These are phyloP conservation scores for Lontra canadensis DNA, from an alignment of 2,113 vertebrate species.

Conservation along the genomic window DNA sequence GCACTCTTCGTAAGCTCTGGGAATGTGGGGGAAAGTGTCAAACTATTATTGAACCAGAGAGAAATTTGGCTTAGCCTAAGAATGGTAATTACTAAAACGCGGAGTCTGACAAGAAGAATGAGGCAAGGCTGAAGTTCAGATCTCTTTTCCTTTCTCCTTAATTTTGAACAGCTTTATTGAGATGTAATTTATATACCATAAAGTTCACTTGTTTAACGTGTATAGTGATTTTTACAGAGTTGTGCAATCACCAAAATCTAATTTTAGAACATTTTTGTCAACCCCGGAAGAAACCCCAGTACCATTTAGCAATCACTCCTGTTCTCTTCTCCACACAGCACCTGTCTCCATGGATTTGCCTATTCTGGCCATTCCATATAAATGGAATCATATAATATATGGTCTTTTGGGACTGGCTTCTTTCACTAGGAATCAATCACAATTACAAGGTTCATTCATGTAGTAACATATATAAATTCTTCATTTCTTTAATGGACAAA, in stretches of 20 bases:
- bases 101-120: background rate
- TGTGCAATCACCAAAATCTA: background rate
- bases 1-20: background rate
- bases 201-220: background rate
- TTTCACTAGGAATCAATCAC: background rate
- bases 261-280: conserved; percentile 10
- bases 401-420: background rate
- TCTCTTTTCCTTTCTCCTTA: background rate
- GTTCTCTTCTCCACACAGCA: background rate
- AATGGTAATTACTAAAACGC: background rate
- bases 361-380: background rate
- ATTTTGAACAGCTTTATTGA: background rate
- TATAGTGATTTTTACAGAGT: background rate
- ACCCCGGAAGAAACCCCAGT: background rate
- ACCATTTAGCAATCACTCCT: background rate
- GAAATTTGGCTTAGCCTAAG: background rate
- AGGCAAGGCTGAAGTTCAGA: background rate
- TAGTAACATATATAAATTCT: background rate
- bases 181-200: background rate
- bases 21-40: background rate
- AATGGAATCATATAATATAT: background rate
- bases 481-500: background rate
- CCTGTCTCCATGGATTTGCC: background rate
- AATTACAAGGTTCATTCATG: background rate
- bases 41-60: background rate